Evolutionary conservation across 2,888 invertebrate species (phyloP), one percentile per base, ranked within the genome.

Genomic region (Punctoribates punctum): DNA sequence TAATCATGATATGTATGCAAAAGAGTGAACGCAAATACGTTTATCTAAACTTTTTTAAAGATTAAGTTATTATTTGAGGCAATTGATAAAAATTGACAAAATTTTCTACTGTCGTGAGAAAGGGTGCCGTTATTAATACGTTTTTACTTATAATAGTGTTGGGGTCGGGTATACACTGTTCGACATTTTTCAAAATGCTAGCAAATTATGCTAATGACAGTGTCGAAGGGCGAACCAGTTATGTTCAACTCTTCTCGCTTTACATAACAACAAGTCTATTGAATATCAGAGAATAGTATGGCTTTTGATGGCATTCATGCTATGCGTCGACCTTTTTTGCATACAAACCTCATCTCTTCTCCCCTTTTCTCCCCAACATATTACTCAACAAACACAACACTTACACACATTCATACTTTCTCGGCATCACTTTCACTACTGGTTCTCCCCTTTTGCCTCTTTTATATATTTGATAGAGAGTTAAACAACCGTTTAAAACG

Each of bases 191-290:
- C 25, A 6, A 65, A 65, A 29, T 34, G 65, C 27, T 34, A 65
- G 27, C 65, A 65, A 65, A 65, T 65, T 65, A 65, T 65, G 29
- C 9, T 65, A 65, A 65, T 65, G 65, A 65, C 65, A 29, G 34
- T 65, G 65, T 65, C 65, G 65, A 29, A 29, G 65, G 65, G 65
- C 65, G 29, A 65, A 65, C 17, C 65, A 34, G 29, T 65, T 65
- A 65, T 65, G 65, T 65, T 65, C 34, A 65, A 65, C 65, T 65
- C 65, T 65, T 65, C 65, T 65, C 65, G 65, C 65, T 65, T 65
- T 65, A 65, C 65, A 65, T 65, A 65, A 65, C 65, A 65, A 65
- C 65, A 65, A 65, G 65, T 65, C 29, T 65, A 65, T 65, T 65
- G 29, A 65, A 65, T 65, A 65, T 65, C 15, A 65, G 15, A 65